Conservation (phyloP, 2,888 invertebrate species). For the Stenotaenia linearis region DNA sequence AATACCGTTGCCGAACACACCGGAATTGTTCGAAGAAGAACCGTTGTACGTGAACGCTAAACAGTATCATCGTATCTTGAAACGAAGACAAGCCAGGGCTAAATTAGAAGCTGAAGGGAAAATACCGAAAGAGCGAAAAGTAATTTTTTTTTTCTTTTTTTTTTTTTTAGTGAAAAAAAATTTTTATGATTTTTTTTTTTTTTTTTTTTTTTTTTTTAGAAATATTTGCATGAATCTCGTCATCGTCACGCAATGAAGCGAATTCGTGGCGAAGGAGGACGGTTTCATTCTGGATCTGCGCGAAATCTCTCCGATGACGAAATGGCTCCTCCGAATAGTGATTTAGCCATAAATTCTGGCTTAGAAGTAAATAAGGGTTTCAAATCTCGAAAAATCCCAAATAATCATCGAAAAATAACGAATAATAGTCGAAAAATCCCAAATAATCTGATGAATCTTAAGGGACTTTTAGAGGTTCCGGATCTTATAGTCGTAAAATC, state of each 20-base stretch:
- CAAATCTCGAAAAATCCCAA: too few relatives aligned
- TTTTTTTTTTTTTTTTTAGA: slow-evolving; percentile 56
- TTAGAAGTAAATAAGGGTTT: neutral
- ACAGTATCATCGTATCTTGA: slow-evolving; percentile 81
- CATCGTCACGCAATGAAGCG: slow-evolving; percentile 97
- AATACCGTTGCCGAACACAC: slow-evolving; percentile 57
- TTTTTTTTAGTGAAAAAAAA: too few relatives aligned
- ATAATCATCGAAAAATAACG: too few relatives aligned
- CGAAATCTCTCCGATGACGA: neutral
- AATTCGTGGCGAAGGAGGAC: slow-evolving; percentile 90
- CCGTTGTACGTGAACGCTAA: slow-evolving; percentile 97
- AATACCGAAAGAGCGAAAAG: slow-evolving; percentile 92
- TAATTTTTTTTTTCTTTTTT: slow-evolving; percentile 52
- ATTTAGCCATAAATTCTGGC: neutral
- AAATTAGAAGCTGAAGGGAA: slow-evolving; percentile 90
- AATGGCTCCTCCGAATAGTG: neutral
- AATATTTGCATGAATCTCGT: slow-evolving; percentile 96
- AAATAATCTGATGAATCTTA: too few relatives aligned
- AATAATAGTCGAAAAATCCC: too few relatives aligned
- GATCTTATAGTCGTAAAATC: too few relatives aligned
- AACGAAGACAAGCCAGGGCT: slow-evolving; percentile 87
- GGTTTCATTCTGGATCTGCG: slow-evolving; percentile 74
- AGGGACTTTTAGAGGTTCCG: too few relatives aligned
- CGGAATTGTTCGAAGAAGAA: slow-evolving; percentile 77
- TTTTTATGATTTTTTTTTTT: too few relatives aligned